Evolutionary conservation across 1,140 invertebrate genomes (phyloP).

Genomic region (Panagrolaimus sp.): DNA sequence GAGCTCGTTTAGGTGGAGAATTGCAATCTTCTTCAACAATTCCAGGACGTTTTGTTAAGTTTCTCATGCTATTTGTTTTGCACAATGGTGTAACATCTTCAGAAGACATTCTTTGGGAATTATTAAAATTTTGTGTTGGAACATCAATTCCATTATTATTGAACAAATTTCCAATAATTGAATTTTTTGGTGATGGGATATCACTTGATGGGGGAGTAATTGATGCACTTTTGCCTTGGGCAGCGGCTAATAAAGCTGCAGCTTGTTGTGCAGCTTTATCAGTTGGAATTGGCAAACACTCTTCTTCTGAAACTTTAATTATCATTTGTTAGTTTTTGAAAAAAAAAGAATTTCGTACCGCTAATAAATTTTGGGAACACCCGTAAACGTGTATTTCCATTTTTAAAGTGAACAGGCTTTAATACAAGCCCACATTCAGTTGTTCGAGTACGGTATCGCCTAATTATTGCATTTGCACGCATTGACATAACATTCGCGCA

Average conservation of each 20-base stretch:
- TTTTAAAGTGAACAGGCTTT: conserved; percentile 57
- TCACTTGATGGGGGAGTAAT: background rate
- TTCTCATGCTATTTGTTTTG: conserved; percentile 31
- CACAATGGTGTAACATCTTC: conserved; percentile 12
- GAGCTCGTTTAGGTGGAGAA: conserved; percentile 39
- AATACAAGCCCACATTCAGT: conserved; percentile 53
- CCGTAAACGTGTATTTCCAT: conserved; percentile 53
- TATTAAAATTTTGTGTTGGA: conserved; percentile 23
- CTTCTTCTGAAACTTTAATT: conserved; percentile 31
- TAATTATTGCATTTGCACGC: conserved; percentile 55
- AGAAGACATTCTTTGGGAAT: background rate
- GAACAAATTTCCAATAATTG: conserved; percentile 15
- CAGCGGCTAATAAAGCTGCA: background rate
- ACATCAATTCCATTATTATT: conserved; percentile 25
- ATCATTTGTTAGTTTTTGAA: too few relatives aligned
- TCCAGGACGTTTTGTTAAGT: conserved; percentile 17
- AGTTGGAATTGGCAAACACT: conserved; percentile 51
- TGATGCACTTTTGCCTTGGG: conserved; percentile 14
- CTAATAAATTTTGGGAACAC: conserved; percentile 58
- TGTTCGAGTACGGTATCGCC: conserved; percentile 53
- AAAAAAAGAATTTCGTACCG: background rate
- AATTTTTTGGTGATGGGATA: background rate
- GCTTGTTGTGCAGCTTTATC: conserved; percentile 17
- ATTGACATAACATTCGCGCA: conserved; percentile 57
- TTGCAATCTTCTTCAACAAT: conserved; percentile 4